These are phyloP conservation scores for Dreissena polymorpha DNA, from an alignment of 1,140 invertebrate genomes.

Conservation along the genomic window DNA sequence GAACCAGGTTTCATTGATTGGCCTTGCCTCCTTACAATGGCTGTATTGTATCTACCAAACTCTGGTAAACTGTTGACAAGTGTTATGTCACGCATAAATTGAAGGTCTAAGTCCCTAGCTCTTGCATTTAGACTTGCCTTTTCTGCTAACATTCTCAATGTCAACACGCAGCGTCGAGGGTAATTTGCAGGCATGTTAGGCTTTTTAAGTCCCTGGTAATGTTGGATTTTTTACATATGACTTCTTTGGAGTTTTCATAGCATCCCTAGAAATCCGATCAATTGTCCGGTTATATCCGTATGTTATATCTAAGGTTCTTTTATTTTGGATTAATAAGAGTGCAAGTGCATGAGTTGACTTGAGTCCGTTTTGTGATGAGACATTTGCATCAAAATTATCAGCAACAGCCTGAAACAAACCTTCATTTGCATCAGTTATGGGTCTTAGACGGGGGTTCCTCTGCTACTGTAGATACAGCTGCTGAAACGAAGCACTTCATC, in stretches of 20 bases:
- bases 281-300: too few relatives aligned
- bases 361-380: constrained; percentile 56
- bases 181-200: constrained; percentile 34
- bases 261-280: too few relatives aligned
- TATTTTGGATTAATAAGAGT: constrained; percentile 34
- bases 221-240: too few relatives aligned
- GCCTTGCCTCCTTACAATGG: neutral
- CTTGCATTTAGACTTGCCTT: constrained; percentile 13
- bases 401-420: constrained; percentile 46
- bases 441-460: neutral
- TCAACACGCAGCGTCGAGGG: neutral
- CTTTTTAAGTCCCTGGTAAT: constrained; percentile 47
- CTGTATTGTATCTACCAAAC: constrained; percentile 41
- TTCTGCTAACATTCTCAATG: constrained; percentile 32
- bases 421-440: neutral
- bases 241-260: too few relatives aligned
- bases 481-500: constrained; percentile 59
- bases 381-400: constrained; percentile 62
- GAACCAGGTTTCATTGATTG: constrained; percentile 22
- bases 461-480: constrained; percentile 26
- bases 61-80: constrained; percentile 22
- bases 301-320: too few relatives aligned
- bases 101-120: constrained; percentile 36
- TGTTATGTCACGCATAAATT: constrained; percentile 28
- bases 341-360: constrained; percentile 54